phyloP scores from a whole-genome alignment of 1,140 invertebrate species.

The Pogonomyrmex californicus region DNA sequence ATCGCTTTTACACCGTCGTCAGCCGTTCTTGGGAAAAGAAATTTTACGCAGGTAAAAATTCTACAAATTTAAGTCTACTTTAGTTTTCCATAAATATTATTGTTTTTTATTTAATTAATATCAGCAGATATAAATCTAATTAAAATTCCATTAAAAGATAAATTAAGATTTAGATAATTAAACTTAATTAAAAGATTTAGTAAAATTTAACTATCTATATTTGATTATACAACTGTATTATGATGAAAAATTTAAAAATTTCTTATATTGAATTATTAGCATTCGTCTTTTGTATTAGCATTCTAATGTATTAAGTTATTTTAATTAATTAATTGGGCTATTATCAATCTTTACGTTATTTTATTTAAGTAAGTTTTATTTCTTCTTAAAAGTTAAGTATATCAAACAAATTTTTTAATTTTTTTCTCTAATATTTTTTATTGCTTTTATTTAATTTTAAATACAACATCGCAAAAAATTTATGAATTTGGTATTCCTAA shows the following conservation, averaged over 20 bases:
- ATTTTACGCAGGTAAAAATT: conserved; percentile 62
- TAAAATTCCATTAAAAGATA: background rate
- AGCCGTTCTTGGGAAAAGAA: conserved; percentile 45
- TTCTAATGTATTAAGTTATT: background rate
- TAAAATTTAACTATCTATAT: background rate
- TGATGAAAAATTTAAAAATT: background rate
- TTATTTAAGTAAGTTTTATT: background rate
- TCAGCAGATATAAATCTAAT: background rate
- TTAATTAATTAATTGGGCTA: background rate
- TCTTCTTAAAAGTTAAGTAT: background rate
- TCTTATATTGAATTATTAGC: background rate
- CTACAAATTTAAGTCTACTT: background rate
- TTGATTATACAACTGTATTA: background rate
- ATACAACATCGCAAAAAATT: no score
- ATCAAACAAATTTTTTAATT: background rate
- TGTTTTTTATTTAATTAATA: no score
- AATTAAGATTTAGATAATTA: background rate
- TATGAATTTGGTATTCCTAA: no score
- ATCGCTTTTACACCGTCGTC: conserved; percentile 70
- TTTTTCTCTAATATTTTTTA: no score
- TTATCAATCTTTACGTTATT: background rate
- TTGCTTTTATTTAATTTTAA: background rate
- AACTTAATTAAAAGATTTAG: background rate
- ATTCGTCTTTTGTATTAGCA: background rate
- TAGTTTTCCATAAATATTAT: background rate